A percentile compares a stretch with the other conserved stretches of the same genome.
Evolutionary conservation across 2,888 invertebrate species (phyloP).

Genomic region (Acanthacorydalis orientalis): DNA sequence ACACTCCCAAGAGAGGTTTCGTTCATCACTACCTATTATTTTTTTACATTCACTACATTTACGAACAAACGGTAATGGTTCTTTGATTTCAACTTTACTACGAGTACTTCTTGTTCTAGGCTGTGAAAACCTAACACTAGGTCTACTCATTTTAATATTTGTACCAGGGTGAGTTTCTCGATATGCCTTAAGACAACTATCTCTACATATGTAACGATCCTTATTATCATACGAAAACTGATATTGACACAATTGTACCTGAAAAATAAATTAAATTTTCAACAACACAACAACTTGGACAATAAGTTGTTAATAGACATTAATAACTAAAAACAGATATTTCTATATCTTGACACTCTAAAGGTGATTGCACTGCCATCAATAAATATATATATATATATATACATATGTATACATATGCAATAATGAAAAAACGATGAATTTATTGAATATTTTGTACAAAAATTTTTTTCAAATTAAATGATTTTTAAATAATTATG

Average conservation of each 20-base stretch:
- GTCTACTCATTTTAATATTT: conserved; percentile 16
- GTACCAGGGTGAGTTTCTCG: conserved; percentile 26
- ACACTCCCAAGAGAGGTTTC: conserved; percentile 73
- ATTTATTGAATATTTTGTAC: too few relatives aligned
- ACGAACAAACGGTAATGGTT: conserved; percentile 36
- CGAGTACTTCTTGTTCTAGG: conserved; percentile 20
- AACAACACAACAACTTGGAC: neutral
- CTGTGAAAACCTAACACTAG: conserved; percentile 1
- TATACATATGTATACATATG: too few relatives aligned
- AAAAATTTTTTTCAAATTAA: too few relatives aligned
- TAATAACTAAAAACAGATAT: too few relatives aligned
- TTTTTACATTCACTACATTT: conserved; percentile 38
- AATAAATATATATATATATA: too few relatives aligned
- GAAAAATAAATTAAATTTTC: neutral
- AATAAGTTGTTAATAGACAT: too few relatives aligned
- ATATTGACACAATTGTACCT: neutral
- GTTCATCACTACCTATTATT: conserved; percentile 35
- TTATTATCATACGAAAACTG: conserved; percentile 28
- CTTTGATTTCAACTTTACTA: conserved; percentile 37
- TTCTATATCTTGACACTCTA: too few relatives aligned
- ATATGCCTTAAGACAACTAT: conserved; percentile 34
- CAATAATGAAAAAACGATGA: too few relatives aligned
- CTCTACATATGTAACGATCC: conserved; percentile 33
- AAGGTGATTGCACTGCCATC: too few relatives aligned
- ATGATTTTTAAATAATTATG: too few relatives aligned